Percentiles rank a stretch among this genome's conserved stretches.
Conservation (phyloP, 2,797 vertebrate genomes). For the Knipowitschia caucasica region DNA sequence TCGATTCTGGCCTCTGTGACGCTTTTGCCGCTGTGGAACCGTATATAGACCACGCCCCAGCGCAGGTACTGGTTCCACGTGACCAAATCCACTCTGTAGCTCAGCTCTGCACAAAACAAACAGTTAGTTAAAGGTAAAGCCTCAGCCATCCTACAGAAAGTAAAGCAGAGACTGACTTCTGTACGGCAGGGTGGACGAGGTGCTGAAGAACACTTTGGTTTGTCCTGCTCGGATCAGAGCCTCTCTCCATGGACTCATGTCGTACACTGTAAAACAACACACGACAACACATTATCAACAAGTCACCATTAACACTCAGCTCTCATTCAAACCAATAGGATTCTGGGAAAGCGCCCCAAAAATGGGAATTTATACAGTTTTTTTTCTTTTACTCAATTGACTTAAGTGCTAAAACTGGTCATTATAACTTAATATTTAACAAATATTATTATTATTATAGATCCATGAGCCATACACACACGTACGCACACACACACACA, state of each 20-base stretch:
- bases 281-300: neutral
- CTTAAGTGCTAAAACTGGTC: too few relatives aligned
- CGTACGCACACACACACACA: too few relatives aligned
- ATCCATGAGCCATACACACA: too few relatives aligned
- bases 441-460: too few relatives aligned
- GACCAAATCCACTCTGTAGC: slow-evolving; percentile 78
- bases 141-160: neutral
- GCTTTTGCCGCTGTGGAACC: slow-evolving; percentile 68
- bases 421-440: too few relatives aligned
- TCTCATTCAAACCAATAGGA: too few relatives aligned
- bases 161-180: slow-evolving; percentile 63
- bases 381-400: too few relatives aligned
- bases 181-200: slow-evolving; percentile 69
- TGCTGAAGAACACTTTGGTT: slow-evolving; percentile 78
- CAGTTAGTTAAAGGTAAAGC: neutral
- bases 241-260: slow-evolving; percentile 72
- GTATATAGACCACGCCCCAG: slow-evolving; percentile 76
- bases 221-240: slow-evolving; percentile 66
- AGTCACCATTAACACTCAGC: too few relatives aligned
- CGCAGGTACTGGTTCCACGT: slow-evolving; percentile 82
- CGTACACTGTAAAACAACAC: slow-evolving; percentile 62
- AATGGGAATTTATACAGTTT: too few relatives aligned
- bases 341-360: too few relatives aligned
- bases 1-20: slow-evolving; percentile 69
- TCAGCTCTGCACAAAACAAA: slow-evolving; percentile 60